Conservation (phyloP, 2,888 invertebrate genomes). For the Eupithecia pulchellata region DNA sequence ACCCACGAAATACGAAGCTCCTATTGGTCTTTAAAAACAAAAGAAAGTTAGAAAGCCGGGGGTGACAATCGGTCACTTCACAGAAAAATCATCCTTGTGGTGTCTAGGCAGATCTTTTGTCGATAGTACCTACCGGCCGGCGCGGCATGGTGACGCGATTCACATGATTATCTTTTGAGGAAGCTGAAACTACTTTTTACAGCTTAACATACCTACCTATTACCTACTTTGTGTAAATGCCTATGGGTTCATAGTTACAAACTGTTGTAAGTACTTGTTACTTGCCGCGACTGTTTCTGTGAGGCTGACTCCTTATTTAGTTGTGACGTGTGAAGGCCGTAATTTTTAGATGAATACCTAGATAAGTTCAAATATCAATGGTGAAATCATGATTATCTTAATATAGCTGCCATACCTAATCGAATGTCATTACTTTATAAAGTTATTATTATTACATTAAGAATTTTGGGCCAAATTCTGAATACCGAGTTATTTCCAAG, state of each 20-base stretch:
- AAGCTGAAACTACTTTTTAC: constrained; percentile 25
- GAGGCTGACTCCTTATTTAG: constrained; percentile 33
- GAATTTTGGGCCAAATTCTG: too few relatives aligned
- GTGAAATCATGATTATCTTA: constrained; percentile 6
- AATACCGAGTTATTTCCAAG: too few relatives aligned
- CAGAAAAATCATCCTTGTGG: too few relatives aligned
- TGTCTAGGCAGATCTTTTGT: too few relatives aligned
- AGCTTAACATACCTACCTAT: too few relatives aligned
- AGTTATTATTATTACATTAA: too few relatives aligned
- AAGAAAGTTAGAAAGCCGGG: too few relatives aligned
- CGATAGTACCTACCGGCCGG: constrained; percentile 26
- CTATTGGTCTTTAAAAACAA: too few relatives aligned
- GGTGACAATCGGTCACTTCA: too few relatives aligned
- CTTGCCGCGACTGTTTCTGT: constrained; percentile 16
- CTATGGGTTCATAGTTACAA: constrained; percentile 20
- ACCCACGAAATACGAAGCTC: too few relatives aligned
- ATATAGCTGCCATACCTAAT: background rate
- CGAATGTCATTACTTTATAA: too few relatives aligned
- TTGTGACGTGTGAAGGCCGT: constrained; percentile 33
- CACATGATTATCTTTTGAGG: constrained; percentile 54
- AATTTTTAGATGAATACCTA: constrained; percentile 24
- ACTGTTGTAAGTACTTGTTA: background rate
- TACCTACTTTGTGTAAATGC: constrained; percentile 15
- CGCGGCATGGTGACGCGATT: constrained; percentile 42
- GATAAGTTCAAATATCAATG: constrained; percentile 18